Base-by-base conservation (phyloP, 2,113 vertebrate genomes). In the Pachycephala philippinensis region DNA sequence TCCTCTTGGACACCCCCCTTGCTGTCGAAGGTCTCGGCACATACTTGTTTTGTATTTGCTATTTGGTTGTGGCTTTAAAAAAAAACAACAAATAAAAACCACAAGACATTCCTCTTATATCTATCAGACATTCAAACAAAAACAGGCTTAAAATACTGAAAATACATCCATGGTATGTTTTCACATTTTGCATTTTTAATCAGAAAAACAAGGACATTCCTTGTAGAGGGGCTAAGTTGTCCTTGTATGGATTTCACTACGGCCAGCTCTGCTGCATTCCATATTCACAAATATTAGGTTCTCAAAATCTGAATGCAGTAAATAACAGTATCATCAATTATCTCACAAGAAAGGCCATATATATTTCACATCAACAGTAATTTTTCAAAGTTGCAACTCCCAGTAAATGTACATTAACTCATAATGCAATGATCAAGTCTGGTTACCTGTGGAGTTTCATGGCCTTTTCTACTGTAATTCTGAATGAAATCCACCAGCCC, bases 31-130 rank as follows among this genome's bases (percentile, higher is more conserved):
- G 97, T 99, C 99, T 97, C 99, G 97, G 97, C 99, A 99, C 99
- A 99, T 99, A 93, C 99, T 99, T 87, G 99, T 99, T 98, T 99
- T 99, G 56, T 99, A 99, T 96, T 99, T 99, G 98, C 99, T 99
- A 96, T 99, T 99, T 83, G 99, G 98, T 93, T 99, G 99, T 60
- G 99, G 98, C 99, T 99, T 97, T 26, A 59, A 23, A 83, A 70
- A 93, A 95, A 87, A 87, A 84, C 19, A 87, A 84, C 28, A 44
- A 81, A 75, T 53, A 89, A 64, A 87, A 68, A 64, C 1, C 50
- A 75, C 39, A 66, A 88, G 31, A 76, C 16, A 63, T 37, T 70
- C 15, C 19, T 72, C 30, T 92, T 92, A 93, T 35, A 85, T 76
- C 61, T 59, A 87, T 76, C 15, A 79, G 17, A 61, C 15, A 20